Conservation (phyloP, 2,797 vertebrate species). For the Brachymystax lenok region DNA sequence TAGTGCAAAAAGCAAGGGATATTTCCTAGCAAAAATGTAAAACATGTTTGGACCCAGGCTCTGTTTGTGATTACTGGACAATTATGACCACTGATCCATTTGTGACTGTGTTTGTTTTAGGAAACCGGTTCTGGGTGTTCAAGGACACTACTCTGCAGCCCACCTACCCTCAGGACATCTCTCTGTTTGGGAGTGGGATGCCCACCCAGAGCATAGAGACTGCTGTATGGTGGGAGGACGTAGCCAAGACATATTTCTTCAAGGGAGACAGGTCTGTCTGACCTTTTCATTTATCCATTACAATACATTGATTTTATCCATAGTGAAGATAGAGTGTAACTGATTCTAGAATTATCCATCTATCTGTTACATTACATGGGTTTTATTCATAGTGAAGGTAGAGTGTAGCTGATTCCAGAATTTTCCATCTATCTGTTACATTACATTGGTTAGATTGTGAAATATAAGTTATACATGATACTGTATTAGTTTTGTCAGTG, state of each 20-base stretch:
- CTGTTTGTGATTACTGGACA: neutral
- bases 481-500: neutral
- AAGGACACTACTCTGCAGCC: conserved; percentile 96
- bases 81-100: conserved; percentile 21
- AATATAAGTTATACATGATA: neutral
- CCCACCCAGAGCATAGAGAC: conserved; percentile 96
- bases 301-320: neutral
- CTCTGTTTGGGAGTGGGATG: conserved; percentile 91
- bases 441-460: neutral
- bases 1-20: conserved; percentile 2
- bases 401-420: neutral
- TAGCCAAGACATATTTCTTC: conserved; percentile 99
- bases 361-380: neutral
- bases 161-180: conserved; percentile 94
- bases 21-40: neutral
- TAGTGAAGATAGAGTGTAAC: neutral
- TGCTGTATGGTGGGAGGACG: conserved; percentile 98
- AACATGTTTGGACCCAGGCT: neutral
- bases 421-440: too few species aligned
- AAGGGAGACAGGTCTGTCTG: conserved; percentile 91
- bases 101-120: conserved; percentile 61
- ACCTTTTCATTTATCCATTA: neutral
- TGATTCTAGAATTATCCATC: too few species aligned
- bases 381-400: neutral
- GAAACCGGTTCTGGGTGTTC: conserved; percentile 98